Conservation (phyloP, 2,888 invertebrate species). For the Blera fallax region DNA sequence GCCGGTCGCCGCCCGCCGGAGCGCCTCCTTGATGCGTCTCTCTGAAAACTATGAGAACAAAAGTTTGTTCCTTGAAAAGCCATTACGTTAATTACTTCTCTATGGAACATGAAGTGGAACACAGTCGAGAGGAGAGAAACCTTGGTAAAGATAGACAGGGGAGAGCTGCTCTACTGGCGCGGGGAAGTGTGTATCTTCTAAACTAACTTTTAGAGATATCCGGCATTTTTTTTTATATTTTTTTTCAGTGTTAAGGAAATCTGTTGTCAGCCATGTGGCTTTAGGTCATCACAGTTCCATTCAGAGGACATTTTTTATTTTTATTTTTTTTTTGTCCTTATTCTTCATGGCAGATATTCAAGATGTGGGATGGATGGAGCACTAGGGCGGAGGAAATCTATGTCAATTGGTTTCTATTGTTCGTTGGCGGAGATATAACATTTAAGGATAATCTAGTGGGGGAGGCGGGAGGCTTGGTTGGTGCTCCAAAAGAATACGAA, state of each 20-base stretch:
- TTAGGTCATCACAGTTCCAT: constrained; percentile 60
- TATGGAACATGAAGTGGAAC: constrained; percentile 67
- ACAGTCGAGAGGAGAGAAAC: constrained; percentile 46
- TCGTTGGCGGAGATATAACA: constrained; percentile 28
- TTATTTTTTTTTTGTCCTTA: neutral
- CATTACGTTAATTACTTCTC: constrained; percentile 72
- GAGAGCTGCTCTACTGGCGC: too few relatives aligned
- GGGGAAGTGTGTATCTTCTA: constrained; percentile 26
- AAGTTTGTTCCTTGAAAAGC: constrained; percentile 72
- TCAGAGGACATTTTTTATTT: neutral
- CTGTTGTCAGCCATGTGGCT: constrained; percentile 63
- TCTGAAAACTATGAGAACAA: constrained; percentile 65
- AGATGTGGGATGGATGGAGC: constrained; percentile 6
- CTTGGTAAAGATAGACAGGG: constrained; percentile 10
- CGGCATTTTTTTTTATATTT: neutral
- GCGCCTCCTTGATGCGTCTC: neutral
- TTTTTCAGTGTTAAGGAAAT: constrained; percentile 56
- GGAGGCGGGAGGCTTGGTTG: neutral
- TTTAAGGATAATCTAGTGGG: constrained; percentile 20
- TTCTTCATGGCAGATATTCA: constrained; percentile 27
- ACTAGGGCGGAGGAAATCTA: constrained; percentile 23
- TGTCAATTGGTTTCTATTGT: constrained; percentile 64
- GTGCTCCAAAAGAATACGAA: neutral
- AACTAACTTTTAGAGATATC: constrained; percentile 43
- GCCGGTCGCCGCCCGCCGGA: neutral